Conservation (phyloP, 1,140 invertebrate genomes). For the Drosophila tsacasi region DNA sequence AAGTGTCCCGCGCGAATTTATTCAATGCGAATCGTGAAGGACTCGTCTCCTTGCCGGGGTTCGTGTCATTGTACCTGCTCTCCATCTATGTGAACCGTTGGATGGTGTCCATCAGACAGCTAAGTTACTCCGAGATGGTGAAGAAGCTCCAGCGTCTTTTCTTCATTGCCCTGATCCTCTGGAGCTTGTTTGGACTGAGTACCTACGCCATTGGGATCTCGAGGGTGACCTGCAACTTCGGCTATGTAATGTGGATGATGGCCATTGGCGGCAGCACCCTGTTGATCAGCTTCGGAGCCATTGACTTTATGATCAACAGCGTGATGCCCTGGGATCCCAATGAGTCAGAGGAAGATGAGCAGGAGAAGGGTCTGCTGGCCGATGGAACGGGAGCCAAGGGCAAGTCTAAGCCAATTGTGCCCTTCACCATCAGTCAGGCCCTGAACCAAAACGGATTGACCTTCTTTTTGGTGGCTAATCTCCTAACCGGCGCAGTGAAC, state of each 20-base stretch:
- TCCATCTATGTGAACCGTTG: constrained; percentile 87
- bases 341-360: background rate
- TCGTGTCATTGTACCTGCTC: constrained; percentile 92
- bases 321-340: constrained; percentile 34
- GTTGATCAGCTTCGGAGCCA: constrained; percentile 36
- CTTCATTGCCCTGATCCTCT: constrained; percentile 22
- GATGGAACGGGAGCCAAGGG: background rate
- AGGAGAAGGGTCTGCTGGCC: constrained; percentile 47
- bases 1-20: constrained; percentile 87
- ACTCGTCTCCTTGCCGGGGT: constrained; percentile 93
- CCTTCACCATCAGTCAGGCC: constrained; percentile 55
- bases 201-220: constrained; percentile 50
- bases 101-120: constrained; percentile 36
- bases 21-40: constrained; percentile 96
- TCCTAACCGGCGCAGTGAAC: constrained; percentile 70
- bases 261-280: constrained; percentile 46
- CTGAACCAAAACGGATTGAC: constrained; percentile 65
- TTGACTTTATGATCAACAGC: constrained; percentile 54
- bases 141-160: constrained; percentile 34
- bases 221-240: constrained; percentile 63
- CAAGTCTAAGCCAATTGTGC: background rate
- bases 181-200: constrained; percentile 27
- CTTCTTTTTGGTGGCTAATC: constrained; percentile 67
- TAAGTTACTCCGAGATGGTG: constrained; percentile 55
- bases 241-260: constrained; percentile 58